phyloP scores from a whole-genome alignment of 2,888 invertebrate species.

The Meta bourneti region DNA sequence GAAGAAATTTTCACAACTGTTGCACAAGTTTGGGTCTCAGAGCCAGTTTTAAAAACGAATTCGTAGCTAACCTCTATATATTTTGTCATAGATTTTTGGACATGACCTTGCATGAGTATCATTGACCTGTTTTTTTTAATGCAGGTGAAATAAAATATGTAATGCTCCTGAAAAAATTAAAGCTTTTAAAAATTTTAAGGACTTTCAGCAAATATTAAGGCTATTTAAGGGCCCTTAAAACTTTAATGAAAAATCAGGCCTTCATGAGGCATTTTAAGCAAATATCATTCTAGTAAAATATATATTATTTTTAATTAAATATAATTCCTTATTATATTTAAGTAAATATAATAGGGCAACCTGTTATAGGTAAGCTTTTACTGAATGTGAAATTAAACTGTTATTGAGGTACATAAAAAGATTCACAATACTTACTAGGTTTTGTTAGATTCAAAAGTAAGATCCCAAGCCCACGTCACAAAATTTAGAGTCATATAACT shows the following conservation, averaged over 20 bases:
- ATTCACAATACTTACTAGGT: slow-evolving; percentile 54
- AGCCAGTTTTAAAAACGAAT: too few species aligned
- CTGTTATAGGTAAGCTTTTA: background rate
- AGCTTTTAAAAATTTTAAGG: background rate
- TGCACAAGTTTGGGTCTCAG: too few species aligned
- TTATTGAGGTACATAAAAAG: background rate
- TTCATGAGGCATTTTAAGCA: too few species aligned
- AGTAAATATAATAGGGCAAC: background rate
- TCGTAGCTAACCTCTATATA: too few species aligned
- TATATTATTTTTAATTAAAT: background rate
- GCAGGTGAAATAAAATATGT: too few species aligned
- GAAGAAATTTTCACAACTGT: too few species aligned
- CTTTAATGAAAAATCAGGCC: background rate
- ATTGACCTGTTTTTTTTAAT: too few species aligned
- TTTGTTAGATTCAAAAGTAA: slow-evolving; percentile 93
- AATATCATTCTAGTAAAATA: background rate
- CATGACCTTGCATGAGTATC: too few species aligned
- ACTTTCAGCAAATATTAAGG: background rate
- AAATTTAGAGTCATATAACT: slow-evolving; percentile 94
- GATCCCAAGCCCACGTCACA: slow-evolving; percentile 98
- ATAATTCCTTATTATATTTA: background rate
- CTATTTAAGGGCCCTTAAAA: too few species aligned
- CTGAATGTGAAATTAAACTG: background rate
- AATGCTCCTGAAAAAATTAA: too few species aligned
- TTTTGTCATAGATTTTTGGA: too few species aligned